Percentiles rank a stretch among this genome's conserved stretches.
Conservation (phyloP, 2,797 vertebrate species). For the Melanotaenia nigrans region DNA sequence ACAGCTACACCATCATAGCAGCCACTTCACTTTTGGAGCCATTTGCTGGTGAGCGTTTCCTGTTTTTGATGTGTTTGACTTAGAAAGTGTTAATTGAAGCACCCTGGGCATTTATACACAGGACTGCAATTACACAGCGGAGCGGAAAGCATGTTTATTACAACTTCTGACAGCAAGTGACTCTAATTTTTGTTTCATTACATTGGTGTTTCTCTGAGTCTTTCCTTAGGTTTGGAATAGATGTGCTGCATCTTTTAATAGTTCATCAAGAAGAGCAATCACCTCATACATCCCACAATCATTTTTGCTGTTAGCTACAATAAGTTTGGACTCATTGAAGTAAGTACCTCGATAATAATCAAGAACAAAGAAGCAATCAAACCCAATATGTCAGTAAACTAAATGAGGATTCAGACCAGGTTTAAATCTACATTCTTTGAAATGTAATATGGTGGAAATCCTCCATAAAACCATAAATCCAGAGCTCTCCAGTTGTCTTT, state of each 20-base stretch:
- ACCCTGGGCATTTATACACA: constrained; percentile 25
- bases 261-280: too few relatives aligned
- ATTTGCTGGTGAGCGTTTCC: constrained; percentile 77
- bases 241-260: background rate
- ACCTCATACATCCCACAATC: too few relatives aligned
- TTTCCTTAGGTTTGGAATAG: background rate
- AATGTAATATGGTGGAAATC: too few relatives aligned
- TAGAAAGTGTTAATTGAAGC: constrained; percentile 63
- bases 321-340: background rate
- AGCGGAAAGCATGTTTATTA: constrained; percentile 13
- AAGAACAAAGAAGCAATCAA: background rate
- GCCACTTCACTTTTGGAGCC: constrained; percentile 65
- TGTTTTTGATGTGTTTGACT: constrained; percentile 63
- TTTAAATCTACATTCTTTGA: too few relatives aligned
- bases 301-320: background rate
- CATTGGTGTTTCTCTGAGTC: background rate
- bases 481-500: too few relatives aligned
- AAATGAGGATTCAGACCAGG: too few relatives aligned
- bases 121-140: background rate
- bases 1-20: constrained; percentile 26
- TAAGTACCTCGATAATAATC: background rate
- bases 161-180: constrained; percentile 6
- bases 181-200: background rate
- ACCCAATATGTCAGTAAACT: background rate
- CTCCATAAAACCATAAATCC: too few relatives aligned